Percentiles rank a stretch among this genome's conserved stretches.
Conservation (phyloP, 2,113 vertebrate genomes). For the Melanocharis versteri region DNA sequence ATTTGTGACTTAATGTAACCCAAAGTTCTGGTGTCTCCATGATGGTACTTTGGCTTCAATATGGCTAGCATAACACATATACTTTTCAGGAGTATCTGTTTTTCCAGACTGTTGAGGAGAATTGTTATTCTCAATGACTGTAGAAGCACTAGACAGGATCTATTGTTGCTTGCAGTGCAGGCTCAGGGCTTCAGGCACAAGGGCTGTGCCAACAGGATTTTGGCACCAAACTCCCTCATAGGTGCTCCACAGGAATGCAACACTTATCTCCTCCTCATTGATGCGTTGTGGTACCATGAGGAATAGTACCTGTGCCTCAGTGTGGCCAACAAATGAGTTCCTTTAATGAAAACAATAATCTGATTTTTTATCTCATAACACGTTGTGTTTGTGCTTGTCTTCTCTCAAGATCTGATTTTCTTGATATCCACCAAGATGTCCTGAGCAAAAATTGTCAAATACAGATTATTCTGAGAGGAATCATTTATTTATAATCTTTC, state of each 20-base stretch:
- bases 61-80: not conserved
- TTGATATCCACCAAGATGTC: not conserved
- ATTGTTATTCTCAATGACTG: not conserved
- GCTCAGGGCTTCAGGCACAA: not conserved
- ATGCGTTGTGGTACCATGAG: not conserved
- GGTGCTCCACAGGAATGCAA: not conserved
- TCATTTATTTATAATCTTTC: not conserved
- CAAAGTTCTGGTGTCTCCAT: not conserved
- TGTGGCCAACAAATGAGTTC: not conserved
- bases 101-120: not conserved
- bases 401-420: not conserved
- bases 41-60: not conserved
- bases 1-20: not conserved
- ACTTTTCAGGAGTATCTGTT: not conserved
- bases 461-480: not conserved
- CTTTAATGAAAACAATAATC: not conserved
- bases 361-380: not conserved
- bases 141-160: not conserved
- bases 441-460: not conserved
- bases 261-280: fast-evolving
- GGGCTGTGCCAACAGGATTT: not conserved
- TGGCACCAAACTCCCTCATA: not conserved
- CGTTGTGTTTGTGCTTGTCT: not conserved
- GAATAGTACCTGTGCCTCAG: not conserved
- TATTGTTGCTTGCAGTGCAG: not conserved